Conservation (phyloP, 2,113 vertebrate species). For the Xyrauchen texanus region DNA sequence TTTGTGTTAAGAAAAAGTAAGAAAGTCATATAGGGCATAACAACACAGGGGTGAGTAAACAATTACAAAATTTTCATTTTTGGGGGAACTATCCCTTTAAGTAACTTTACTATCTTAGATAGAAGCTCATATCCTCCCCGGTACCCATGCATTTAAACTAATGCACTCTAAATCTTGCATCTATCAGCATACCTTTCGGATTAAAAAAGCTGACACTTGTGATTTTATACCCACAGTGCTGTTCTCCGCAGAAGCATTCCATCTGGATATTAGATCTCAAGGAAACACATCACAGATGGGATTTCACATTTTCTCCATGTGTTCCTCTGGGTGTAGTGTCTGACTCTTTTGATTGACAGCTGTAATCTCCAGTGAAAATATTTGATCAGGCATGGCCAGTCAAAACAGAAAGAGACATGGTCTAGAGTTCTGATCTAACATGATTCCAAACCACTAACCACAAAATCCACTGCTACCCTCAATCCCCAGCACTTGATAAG, state of each 20-base stretch:
- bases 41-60: too few species aligned
- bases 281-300: conserved; percentile 41
- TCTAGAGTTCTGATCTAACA: conserved; percentile 22
- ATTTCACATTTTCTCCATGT: conserved; percentile 8
- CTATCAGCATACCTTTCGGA: conserved; percentile 12
- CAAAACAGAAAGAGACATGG: conserved; percentile 36
- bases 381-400: conserved; percentile 37
- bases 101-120: background rate
- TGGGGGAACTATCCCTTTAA: background rate
- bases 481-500: conserved; percentile 23
- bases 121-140: background rate
- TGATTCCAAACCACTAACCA: conserved; percentile 8
- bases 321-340: conserved; percentile 12
- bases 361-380: conserved; percentile 48
- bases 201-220: conserved; percentile 24
- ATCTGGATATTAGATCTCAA: conserved; percentile 46
- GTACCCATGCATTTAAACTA: background rate
- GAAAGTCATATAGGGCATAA: too few species aligned
- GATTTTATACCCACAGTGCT: conserved; percentile 3
- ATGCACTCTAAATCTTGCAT: conserved; percentile 21
- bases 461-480: background rate
- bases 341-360: conserved; percentile 27
- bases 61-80: too few species aligned
- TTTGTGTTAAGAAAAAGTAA: too few species aligned
- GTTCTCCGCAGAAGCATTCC: conserved; percentile 14